These are phyloP conservation scores for Anolis carolinensis DNA, from an alignment of 2,113 vertebrate species.

Conservation along the genomic window DNA sequence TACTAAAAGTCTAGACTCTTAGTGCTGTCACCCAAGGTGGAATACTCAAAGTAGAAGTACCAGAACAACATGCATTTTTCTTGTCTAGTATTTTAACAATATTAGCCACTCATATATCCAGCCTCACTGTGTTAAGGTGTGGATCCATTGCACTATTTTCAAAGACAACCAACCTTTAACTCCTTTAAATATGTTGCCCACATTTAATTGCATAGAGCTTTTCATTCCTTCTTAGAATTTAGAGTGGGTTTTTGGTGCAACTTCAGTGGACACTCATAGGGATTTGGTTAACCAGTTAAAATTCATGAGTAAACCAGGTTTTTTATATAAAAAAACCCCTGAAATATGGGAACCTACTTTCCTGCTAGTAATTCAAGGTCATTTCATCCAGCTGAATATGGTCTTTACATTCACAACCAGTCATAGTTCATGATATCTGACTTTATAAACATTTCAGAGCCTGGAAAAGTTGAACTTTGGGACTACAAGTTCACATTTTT, in stretches of 20 bases:
- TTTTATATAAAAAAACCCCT: background rate
- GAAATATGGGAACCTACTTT: background rate
- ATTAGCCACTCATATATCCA: too few species aligned
- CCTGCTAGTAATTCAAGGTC: background rate
- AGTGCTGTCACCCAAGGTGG: too few species aligned
- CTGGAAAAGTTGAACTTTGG: too few species aligned
- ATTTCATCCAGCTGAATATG: background rate
- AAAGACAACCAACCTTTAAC: background rate
- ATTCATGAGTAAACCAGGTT: too few species aligned
- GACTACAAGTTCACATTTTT: too few species aligned
- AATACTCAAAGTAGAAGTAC: too few species aligned
- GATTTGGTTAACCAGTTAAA: too few species aligned
- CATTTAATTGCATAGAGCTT: background rate
- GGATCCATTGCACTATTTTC: background rate
- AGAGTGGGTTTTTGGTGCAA: background rate
- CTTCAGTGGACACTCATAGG: too few species aligned
- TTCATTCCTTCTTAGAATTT: background rate
- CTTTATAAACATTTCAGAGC: background rate
- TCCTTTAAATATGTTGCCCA: background rate
- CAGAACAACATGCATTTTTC: too few species aligned
- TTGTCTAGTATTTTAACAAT: too few species aligned
- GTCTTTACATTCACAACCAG: background rate
- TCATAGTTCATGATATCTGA: background rate
- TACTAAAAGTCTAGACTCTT: too few species aligned
- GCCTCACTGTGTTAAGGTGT: too few species aligned